phyloP scores from a whole-genome alignment of 1,140 invertebrate genomes.

The Paraescarpia echinospica region DNA sequence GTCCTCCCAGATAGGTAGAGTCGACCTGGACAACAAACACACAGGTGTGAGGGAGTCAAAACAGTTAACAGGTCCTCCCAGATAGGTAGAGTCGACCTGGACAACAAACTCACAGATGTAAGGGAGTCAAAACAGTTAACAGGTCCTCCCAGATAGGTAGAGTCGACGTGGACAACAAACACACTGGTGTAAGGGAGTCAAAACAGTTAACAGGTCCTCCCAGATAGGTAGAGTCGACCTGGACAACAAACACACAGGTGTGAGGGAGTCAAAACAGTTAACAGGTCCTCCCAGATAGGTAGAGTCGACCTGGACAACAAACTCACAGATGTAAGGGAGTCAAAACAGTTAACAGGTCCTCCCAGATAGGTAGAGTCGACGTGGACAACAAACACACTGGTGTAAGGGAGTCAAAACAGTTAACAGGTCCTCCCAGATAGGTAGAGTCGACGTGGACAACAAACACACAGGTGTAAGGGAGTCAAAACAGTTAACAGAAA shows the following conservation, averaged over 20 bases:
- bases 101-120: no score
- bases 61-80: constrained; percentile 73
- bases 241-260: constrained; percentile 34
- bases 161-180: constrained; percentile 46
- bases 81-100: constrained; percentile 59
- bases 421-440: constrained; percentile 70
- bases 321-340: no score
- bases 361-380: constrained; percentile 64
- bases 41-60: no score
- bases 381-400: constrained; percentile 42
- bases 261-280: no score
- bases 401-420: no score
- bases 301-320: constrained; percentile 50
- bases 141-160: constrained; percentile 69
- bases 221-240: constrained; percentile 62
- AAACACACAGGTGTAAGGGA: constrained; percentile 11
- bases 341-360: constrained; percentile 70
- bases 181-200: no score
- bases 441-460: constrained; percentile 55
- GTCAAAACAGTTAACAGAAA: not conserved
- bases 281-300: constrained; percentile 68
- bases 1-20: constrained; percentile 68
- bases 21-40: constrained; percentile 47
- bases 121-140: no score
- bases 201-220: constrained; percentile 71